Evolutionary conservation across 2,113 vertebrate genomes (phyloP).

Genomic region (Herpetotheres cachinnans): DNA sequence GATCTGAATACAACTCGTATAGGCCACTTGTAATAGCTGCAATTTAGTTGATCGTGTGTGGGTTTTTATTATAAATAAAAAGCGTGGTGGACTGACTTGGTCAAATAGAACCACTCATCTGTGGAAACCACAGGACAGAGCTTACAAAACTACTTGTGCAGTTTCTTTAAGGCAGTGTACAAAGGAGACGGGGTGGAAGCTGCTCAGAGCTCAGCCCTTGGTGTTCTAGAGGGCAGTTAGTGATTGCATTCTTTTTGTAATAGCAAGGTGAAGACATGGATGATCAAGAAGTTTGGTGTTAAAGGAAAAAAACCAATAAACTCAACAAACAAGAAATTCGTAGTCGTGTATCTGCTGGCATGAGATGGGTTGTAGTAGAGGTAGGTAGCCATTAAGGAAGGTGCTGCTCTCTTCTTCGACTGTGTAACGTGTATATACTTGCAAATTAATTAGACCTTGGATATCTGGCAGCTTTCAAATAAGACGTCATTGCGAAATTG

Average conservation of each 20-base stretch:
- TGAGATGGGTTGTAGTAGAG: background rate
- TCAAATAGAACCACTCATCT: background rate
- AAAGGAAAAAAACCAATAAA: background rate
- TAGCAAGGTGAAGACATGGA: background rate
- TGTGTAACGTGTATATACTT: background rate
- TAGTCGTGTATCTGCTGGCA: background rate
- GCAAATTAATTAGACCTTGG: background rate
- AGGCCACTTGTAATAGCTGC: background rate
- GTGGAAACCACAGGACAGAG: background rate
- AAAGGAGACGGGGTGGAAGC: background rate
- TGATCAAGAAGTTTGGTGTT: background rate
- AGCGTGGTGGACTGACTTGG: background rate
- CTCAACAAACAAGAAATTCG: background rate
- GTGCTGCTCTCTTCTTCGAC: background rate
- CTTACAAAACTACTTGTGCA: background rate
- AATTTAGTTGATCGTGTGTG: background rate
- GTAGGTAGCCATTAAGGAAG: background rate
- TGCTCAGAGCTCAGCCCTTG: background rate
- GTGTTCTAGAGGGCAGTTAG: background rate
- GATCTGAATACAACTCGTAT: background rate
- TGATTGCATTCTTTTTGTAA: background rate
- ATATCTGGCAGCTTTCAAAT: background rate
- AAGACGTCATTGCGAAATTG: background rate
- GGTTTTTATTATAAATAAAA: conserved; percentile 1
- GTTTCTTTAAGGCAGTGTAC: background rate